phyloP scores from a whole-genome alignment of 1,140 invertebrate genomes.

The Archegozetes longisetosus region DNA sequence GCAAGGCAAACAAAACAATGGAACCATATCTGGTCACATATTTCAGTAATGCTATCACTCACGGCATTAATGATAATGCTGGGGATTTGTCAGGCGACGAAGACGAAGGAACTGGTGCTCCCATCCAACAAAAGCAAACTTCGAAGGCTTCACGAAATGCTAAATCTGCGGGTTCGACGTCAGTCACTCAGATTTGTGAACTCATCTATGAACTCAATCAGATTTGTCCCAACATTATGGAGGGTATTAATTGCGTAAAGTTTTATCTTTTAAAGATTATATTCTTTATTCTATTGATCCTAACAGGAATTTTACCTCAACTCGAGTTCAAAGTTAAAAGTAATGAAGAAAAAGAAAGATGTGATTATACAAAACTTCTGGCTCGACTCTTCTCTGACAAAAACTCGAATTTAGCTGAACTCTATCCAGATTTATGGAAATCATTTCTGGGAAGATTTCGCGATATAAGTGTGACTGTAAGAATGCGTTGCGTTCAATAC shows the following conservation, averaged over 20 bases:
- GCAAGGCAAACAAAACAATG: conserved; percentile 74
- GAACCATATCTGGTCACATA: conserved; percentile 61
- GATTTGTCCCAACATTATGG: conserved; percentile 71
- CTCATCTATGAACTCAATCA: conserved; percentile 91
- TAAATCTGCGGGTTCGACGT: not conserved
- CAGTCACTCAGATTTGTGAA: conserved; percentile 51
- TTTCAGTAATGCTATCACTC: conserved; percentile 14
- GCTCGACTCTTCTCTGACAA: conserved; percentile 95
- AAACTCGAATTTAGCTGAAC: conserved; percentile 68
- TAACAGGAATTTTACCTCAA: conserved; percentile 86
- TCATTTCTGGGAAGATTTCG: conserved; percentile 84
- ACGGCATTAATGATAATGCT: conserved; percentile 9
- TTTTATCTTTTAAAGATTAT: too few relatives aligned
- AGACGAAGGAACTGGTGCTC: not conserved
- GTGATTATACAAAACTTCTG: conserved; percentile 71
- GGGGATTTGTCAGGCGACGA: conserved; percentile 18
- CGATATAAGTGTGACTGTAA: conserved; percentile 78
- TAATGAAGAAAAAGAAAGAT: conserved; percentile 62
- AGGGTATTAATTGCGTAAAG: too few relatives aligned
- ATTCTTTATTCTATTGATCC: too few relatives aligned
- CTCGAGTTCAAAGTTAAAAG: conserved; percentile 69
- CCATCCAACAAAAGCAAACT: not conserved
- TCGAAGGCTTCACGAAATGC: not conserved
- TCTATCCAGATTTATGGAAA: conserved; percentile 66
- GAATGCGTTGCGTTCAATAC: conserved; percentile 89